These are phyloP conservation scores for Lindbergichthys nudifrons DNA, from an alignment of 2,797 vertebrate species.

Conservation along the genomic window DNA sequence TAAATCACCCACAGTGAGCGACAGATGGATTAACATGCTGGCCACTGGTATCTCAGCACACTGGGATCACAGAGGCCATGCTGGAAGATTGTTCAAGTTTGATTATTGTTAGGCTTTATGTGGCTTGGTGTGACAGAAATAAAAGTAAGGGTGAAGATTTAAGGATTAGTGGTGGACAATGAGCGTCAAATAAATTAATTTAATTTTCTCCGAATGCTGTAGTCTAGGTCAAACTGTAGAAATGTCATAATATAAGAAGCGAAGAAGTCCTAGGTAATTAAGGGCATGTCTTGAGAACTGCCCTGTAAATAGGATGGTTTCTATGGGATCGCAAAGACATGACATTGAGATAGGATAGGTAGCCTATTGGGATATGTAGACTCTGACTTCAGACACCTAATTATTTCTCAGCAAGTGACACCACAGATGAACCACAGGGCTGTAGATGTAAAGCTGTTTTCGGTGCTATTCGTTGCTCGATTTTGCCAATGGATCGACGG, in stretches of 20 bases:
- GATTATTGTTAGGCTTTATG: conserved; percentile 57
- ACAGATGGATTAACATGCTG: conserved; percentile 68
- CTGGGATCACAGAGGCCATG: conserved; percentile 45
- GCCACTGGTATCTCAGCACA: conserved; percentile 50
- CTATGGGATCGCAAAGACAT: conserved; percentile 49
- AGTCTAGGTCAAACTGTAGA: conserved; percentile 27
- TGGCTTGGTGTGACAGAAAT: conserved; percentile 35
- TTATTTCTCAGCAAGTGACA: conserved; percentile 21
- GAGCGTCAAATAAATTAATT: conserved; percentile 17
- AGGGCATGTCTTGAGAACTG: conserved; percentile 50
- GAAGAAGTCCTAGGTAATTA: conserved; percentile 54
- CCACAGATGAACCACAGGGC: neutral
- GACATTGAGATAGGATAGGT: conserved; percentile 14
- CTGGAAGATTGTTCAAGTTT: conserved; percentile 48
- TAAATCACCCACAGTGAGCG: conserved; percentile 59
- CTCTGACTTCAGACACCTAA: conserved; percentile 31
- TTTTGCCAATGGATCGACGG: neutral
- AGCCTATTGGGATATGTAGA: conserved; percentile 3
- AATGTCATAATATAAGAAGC: conserved; percentile 44
- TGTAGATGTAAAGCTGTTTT: neutral
- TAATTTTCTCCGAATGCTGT: too few relatives aligned
- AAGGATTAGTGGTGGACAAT: conserved; percentile 46
- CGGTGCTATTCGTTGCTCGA: neutral
- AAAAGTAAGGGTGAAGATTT: conserved; percentile 48
- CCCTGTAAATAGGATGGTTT: conserved; percentile 33